phyloP scores from a whole-genome alignment of 2,113 vertebrate genomes.

The Sisor rabdophorus region DNA sequence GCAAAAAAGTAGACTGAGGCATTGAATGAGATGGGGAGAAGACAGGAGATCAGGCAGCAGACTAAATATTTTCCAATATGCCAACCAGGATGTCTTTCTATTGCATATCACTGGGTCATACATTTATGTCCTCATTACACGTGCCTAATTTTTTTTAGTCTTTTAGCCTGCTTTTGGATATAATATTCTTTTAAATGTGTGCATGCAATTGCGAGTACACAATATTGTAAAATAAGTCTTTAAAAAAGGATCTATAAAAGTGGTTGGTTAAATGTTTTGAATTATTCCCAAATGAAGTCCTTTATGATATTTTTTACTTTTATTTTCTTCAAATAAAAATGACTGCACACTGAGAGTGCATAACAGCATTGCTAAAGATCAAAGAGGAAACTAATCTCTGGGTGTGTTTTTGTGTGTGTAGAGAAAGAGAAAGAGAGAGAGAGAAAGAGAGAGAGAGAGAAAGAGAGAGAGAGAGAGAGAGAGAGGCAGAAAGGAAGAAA shows the following conservation, averaged over 20 bases:
- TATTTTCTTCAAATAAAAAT: slow-evolving; percentile 34
- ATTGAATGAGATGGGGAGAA: slow-evolving; percentile 9
- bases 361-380: slow-evolving; percentile 32
- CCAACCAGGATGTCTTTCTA: slow-evolving; percentile 17
- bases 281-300: slow-evolving; percentile 22
- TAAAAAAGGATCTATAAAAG: slow-evolving; percentile 36
- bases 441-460: no score
- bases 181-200: no score
- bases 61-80: slow-evolving; percentile 17
- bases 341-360: slow-evolving; percentile 36
- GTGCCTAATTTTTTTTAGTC: background rate
- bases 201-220: no score
- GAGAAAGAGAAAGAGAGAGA: background rate
- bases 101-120: slow-evolving; percentile 1
- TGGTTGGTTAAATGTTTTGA: slow-evolving; percentile 34
- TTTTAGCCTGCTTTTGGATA: slow-evolving; percentile 8
- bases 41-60: slow-evolving; percentile 15
- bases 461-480: background rate
- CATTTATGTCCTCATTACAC: background rate
- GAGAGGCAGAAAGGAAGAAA: background rate
- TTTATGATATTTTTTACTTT: slow-evolving; percentile 25
- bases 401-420: background rate
- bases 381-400: slow-evolving; percentile 30
- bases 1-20: slow-evolving; percentile 38
- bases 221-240: no score